Evolutionary conservation across 2,888 invertebrate genomes (phyloP).

Genomic region (Diachrysia chrysitis): DNA sequence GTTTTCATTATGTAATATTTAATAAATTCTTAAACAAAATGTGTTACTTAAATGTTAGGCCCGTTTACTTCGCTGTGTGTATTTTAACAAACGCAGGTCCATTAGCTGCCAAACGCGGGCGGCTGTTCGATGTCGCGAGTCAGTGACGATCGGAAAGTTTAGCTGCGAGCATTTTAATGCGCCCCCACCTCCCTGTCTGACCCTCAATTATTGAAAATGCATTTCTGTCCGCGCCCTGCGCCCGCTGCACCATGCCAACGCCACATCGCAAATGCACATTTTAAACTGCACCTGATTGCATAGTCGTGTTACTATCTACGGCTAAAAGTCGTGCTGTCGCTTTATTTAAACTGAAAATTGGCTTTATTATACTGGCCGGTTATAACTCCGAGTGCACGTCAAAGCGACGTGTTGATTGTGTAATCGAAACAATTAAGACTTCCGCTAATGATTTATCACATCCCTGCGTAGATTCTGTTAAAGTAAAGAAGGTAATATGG

Average conservation of each 20-base stretch:
- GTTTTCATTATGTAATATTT: neutral
- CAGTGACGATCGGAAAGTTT: slow-evolving; percentile 82
- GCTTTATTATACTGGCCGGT: slow-evolving; percentile 66
- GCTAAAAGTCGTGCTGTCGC: slow-evolving; percentile 84
- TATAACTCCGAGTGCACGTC: slow-evolving; percentile 62
- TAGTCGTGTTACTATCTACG: slow-evolving; percentile 82
- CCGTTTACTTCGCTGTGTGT: neutral
- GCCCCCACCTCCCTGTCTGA: slow-evolving; percentile 84
- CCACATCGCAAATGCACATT: slow-evolving; percentile 89
- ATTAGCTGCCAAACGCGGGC: slow-evolving; percentile 62
- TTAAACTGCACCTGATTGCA: slow-evolving; percentile 89
- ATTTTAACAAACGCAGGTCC: slow-evolving; percentile 30
- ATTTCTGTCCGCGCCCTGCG: slow-evolving; percentile 85
- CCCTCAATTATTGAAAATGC: slow-evolving; percentile 89
- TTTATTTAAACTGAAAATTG: slow-evolving; percentile 78
- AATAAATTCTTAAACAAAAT: neutral
- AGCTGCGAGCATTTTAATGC: slow-evolving; percentile 82
- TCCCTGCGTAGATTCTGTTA: neutral
- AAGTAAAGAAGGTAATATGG: neutral
- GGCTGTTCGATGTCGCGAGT: slow-evolving; percentile 57
- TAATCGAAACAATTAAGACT: slow-evolving; percentile 36
- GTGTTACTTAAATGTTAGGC: neutral
- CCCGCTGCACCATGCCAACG: slow-evolving; percentile 72
- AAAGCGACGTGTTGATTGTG: slow-evolving; percentile 48
- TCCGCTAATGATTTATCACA: slow-evolving; percentile 36